Conservation (phyloP, 2,797 vertebrate genomes). For the Pangasius macronema region DNA sequence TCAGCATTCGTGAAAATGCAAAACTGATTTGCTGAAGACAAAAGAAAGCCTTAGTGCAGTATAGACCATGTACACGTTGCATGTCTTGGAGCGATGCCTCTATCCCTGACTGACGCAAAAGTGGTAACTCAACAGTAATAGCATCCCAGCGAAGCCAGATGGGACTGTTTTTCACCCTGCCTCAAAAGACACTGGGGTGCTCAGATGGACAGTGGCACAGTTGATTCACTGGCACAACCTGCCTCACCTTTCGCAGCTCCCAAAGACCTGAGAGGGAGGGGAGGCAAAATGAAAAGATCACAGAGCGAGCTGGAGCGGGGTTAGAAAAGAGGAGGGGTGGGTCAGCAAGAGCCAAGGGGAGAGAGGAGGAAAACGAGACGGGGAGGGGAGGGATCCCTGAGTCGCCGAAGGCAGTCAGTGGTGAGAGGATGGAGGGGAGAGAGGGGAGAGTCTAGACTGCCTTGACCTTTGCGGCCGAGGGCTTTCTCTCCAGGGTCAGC, state of each 20-base stretch:
- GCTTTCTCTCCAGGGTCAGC: slow-evolving; percentile 79
- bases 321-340: slow-evolving; percentile 61
- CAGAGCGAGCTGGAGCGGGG: slow-evolving; percentile 68
- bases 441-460: slow-evolving; percentile 79
- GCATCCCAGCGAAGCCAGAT: slow-evolving; percentile 48
- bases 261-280: slow-evolving; percentile 74
- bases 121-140: slow-evolving; percentile 52
- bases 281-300: slow-evolving; percentile 81
- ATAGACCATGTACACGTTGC: slow-evolving; percentile 27
- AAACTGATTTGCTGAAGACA: slow-evolving; percentile 19
- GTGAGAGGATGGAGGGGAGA: slow-evolving; percentile 67
- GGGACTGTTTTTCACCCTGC: slow-evolving; percentile 53
- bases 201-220: slow-evolving; percentile 69
- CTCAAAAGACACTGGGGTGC: slow-evolving; percentile 56
- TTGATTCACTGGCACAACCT: slow-evolving; percentile 72
- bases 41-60: slow-evolving; percentile 21
- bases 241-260: slow-evolving; percentile 69
- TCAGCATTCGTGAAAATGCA: slow-evolving; percentile 16
- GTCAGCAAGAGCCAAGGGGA: slow-evolving; percentile 53
- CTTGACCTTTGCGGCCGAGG: slow-evolving; percentile 84
- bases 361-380: slow-evolving; percentile 61
- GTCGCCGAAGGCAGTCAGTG: slow-evolving; percentile 66
- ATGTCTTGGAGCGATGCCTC: slow-evolving; percentile 39
- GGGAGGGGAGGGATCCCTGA: slow-evolving; percentile 55
- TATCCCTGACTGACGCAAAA: slow-evolving; percentile 41